phyloP scores from a whole-genome alignment of 2,888 invertebrate species.

The Salpingus planirostris region DNA sequence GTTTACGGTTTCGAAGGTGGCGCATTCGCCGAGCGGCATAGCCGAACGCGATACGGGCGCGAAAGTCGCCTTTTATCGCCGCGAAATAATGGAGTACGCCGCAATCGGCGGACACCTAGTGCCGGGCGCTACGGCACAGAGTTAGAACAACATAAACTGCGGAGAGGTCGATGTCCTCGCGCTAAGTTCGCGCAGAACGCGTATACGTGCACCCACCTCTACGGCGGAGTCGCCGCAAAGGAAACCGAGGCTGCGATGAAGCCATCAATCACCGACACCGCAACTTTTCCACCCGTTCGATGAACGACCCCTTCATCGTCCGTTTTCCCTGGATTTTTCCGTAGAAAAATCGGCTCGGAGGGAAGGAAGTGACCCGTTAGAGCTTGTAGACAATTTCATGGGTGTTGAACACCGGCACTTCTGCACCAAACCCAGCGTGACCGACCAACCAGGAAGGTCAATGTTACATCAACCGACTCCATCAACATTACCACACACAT shows the following conservation, averaged over 20 bases:
- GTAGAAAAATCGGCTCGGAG: too few relatives aligned
- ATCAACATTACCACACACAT: slow-evolving; percentile 12
- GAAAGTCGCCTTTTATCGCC: too few relatives aligned
- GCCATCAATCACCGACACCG: slow-evolving; percentile 12
- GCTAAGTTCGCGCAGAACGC: too few relatives aligned
- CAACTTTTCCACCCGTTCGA: slow-evolving; percentile 8
- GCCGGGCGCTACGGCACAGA: too few relatives aligned
- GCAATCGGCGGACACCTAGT: too few relatives aligned
- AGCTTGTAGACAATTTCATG: slow-evolving; percentile 20
- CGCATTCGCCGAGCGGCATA: too few relatives aligned
- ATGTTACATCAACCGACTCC: slow-evolving; percentile 12
- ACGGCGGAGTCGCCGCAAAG: slow-evolving; percentile 11
- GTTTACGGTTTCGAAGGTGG: too few relatives aligned
- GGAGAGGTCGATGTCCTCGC: too few relatives aligned
- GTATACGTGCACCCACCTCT: too few relatives aligned
- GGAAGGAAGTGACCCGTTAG: slow-evolving; percentile 15
- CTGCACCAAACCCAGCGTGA: slow-evolving; percentile 13
- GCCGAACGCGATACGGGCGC: too few relatives aligned
- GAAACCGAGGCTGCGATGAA: slow-evolving; percentile 6
- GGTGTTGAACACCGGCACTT: slow-evolving; percentile 14
- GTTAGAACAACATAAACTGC: too few relatives aligned
- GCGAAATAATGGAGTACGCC: too few relatives aligned
- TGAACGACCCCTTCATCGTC: slow-evolving; percentile 5
- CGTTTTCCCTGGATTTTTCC: slow-evolving; percentile 6
- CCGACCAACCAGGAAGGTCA: slow-evolving; percentile 20